Conservation (phyloP, 2,888 invertebrate genomes). For the Hemistola chrysoprasaria region DNA sequence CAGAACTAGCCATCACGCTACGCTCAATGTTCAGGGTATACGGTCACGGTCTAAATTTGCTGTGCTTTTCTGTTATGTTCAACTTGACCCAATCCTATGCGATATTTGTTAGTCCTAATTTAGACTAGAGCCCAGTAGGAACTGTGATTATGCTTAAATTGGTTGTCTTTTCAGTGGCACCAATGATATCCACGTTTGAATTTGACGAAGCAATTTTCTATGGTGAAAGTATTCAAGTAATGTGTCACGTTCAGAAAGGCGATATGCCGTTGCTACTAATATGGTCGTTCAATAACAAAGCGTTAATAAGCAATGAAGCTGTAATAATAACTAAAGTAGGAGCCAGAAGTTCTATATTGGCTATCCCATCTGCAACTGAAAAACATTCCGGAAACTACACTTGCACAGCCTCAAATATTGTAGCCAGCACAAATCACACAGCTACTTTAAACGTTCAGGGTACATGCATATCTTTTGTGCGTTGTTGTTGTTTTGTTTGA, state of each 20-base stretch:
- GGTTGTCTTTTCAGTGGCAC: slow-evolving; percentile 76
- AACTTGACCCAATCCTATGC: slow-evolving; percentile 31
- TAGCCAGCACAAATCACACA: slow-evolving; percentile 85
- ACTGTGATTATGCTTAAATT: slow-evolving; percentile 10
- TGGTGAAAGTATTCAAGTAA: slow-evolving; percentile 82
- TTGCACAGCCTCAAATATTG: slow-evolving; percentile 87
- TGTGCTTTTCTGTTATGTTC: slow-evolving; percentile 56
- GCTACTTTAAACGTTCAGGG: slow-evolving; percentile 85
- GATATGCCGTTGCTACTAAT: slow-evolving; percentile 87
- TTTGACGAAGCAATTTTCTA: slow-evolving; percentile 79
- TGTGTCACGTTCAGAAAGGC: slow-evolving; percentile 84
- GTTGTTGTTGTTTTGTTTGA: slow-evolving; percentile 42
- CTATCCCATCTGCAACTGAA: slow-evolving; percentile 85
- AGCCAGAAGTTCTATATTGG: slow-evolving; percentile 83
- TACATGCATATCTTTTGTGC: slow-evolving; percentile 58
- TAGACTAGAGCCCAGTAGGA: slow-evolving; percentile 7
- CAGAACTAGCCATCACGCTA: slow-evolving; percentile 81
- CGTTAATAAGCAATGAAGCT: slow-evolving; percentile 61
- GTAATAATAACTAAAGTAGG: slow-evolving; percentile 81
- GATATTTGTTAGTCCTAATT: slow-evolving; percentile 10
- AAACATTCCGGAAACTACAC: slow-evolving; percentile 89
- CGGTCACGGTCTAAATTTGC: slow-evolving; percentile 50
- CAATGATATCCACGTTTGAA: slow-evolving; percentile 83
- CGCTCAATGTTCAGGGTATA: slow-evolving; percentile 85
- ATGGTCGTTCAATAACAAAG: slow-evolving; percentile 86